Evolutionary conservation across 2,888 invertebrate genomes (phyloP), one percentile per base, ranked within the genome.

Genomic region (Himalopsyche anomala): DNA sequence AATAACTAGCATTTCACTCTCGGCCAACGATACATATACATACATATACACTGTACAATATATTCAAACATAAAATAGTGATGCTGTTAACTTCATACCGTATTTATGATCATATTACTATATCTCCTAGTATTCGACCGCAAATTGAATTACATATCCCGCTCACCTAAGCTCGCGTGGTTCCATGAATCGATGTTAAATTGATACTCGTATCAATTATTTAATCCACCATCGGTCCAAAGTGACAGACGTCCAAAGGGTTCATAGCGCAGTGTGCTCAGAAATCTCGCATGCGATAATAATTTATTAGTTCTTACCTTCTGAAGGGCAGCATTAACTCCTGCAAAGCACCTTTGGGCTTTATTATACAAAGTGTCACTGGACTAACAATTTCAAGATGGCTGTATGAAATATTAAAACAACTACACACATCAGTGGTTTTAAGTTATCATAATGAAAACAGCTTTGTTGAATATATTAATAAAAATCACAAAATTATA

Each of bases 201-300:
- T 62, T 62, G 62, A 62, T 62, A 62, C 62, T 62, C 15, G 51
- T 11, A 62, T 62, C 62, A 62, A 62, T 62, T 62, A 62, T 62
- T 62, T 62, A 62, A 62, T 28, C 62, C 62, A 8, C 28, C 28
- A 19, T 12, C 62, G 19, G 62, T 62, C 62, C 28, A 62, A 56
- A 62, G 62, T 62, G 62, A 62, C 62, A 62, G 62, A 19, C 62
- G 62, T 62, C 62, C 62, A 19, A 19, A 62, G 15, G 62, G 19
- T 62, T 62, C 62, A 19, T 19, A 15, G 62, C 19, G 62, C 19
- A 11, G 19, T 62, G 28, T 62, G 62, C 62, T 19, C 9, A 28
- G 62, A 5, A 62, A 62, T 19, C 62, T 62, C 19, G 19, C 62
- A 62, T 62, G 62, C 51, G 51, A 15, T 5, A 51, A 51, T 51